These are phyloP conservation scores for Myiothlypis coronata DNA, from an alignment of 2,797 vertebrate species.

Conservation along the genomic window DNA sequence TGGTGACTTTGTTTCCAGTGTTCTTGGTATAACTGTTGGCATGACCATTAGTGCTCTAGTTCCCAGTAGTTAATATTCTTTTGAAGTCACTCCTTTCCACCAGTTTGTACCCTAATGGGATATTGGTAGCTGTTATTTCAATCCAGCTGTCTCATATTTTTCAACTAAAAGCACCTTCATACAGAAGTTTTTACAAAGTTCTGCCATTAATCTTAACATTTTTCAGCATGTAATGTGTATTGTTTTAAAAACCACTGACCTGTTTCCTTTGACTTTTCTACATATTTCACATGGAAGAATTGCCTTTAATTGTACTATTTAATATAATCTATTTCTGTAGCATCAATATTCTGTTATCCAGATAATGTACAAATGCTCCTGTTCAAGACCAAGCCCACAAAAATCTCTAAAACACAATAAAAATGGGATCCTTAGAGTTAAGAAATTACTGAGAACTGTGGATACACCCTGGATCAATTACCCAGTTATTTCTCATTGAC, in stretches of 20 bases:
- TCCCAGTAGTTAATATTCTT: background rate
- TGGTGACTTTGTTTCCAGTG: background rate
- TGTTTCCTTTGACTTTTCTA: background rate
- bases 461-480: background rate
- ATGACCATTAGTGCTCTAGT: background rate
- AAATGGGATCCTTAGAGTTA: background rate
- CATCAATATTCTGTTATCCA: background rate
- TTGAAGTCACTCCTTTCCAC: background rate
- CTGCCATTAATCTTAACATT: background rate
- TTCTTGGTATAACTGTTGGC: background rate
- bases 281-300: background rate
- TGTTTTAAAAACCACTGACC: background rate
- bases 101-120: background rate
- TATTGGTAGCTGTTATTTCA: background rate
- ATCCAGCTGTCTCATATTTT: background rate
- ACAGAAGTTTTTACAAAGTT: background rate
- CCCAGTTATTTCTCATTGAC: background rate
- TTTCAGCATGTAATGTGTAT: background rate
- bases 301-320: background rate
- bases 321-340: background rate
- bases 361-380: background rate
- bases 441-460: background rate
- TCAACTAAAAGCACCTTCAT: background rate
- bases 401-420: background rate
- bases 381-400: background rate